Base-by-base conservation (phyloP, 1,140 invertebrate genomes). In the Drosophila nannoptera region DNA sequence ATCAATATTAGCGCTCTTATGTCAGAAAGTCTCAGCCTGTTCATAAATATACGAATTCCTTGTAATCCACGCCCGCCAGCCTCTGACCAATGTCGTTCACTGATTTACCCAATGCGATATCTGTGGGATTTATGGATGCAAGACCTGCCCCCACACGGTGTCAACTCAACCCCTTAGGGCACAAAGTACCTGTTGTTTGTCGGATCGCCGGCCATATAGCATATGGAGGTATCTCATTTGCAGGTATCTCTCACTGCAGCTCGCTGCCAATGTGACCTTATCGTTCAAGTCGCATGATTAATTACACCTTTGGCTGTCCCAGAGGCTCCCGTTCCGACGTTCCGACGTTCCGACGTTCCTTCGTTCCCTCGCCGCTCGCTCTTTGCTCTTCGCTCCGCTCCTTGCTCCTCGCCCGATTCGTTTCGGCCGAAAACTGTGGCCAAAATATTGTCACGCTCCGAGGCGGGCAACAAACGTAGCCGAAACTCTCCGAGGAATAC, bases 371-470 rank as follows among this genome's bases (percentile, higher is more conserved):
- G 22, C 3, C 22, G 22, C 22, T 2, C 22, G 9, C 56, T 8
- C 32, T 14, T 36, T 11, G 7, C 3, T 8, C 36, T 4, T 6
- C 33, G 1, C n/a, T 4, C 33, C n/a, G 7, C 3, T 8, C 36
- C 6, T 6, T 43, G 1, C n/a, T 4, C 33, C 14, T 7, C 48
- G 40, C 22, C 4, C 33, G 22, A 48, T 83, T 78, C 78, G 42
- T 52, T 83, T 83, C 78, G 36, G 56, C 59, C 59, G 78, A 83
- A 22, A 83, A 65, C 33, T 83, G 76, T 84, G 76, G 80, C 80
- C 80, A 84, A 84, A 84, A 86, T 84, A 86, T 84, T 84, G 80
- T 84, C 80, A 84, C 80, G 80, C 78, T 83, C 84, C 63, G 78
- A 65, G 53, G 56, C 48, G 22, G 62, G 56, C 38, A 54, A 49